phyloP scores from a whole-genome alignment of 2,797 vertebrate genomes.

The Avahi laniger region DNA sequence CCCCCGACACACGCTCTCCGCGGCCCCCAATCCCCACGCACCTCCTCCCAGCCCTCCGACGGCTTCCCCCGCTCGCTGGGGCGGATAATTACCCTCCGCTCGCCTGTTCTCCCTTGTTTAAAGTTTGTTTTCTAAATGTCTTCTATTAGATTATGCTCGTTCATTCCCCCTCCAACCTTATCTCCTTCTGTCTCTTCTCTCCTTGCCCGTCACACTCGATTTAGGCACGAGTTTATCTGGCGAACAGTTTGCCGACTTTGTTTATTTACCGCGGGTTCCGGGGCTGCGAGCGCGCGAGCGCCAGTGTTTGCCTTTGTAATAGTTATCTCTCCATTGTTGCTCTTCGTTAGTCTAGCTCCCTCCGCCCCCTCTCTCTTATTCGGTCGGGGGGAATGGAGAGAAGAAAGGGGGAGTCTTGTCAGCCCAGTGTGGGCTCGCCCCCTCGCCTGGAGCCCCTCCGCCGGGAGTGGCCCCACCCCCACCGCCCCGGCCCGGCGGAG shows the following conservation, averaged over 20 bases:
- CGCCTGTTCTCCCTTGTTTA: conserved; percentile 78
- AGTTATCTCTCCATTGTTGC: conserved; percentile 86
- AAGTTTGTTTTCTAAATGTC: conserved; percentile 82
- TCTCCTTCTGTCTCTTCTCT: conserved; percentile 84
- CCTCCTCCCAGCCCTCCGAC: background rate
- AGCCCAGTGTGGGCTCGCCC: conserved; percentile 77
- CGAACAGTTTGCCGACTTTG: conserved; percentile 85
- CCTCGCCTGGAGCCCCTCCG: conserved; percentile 63
- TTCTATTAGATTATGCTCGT: conserved; percentile 83
- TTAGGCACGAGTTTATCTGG: conserved; percentile 88
- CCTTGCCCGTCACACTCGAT: conserved; percentile 87
- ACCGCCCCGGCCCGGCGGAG: background rate
- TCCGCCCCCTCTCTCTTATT: conserved; percentile 43
- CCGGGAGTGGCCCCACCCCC: conserved; percentile 4
- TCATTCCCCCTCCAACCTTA: conserved; percentile 83
- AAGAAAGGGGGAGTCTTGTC: conserved; percentile 76
- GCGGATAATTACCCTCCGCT: conserved; percentile 69
- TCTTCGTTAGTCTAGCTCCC: conserved; percentile 84
- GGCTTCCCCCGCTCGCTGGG: conserved; percentile 23
- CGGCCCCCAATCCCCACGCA: background rate
- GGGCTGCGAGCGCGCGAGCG: conserved; percentile 82
- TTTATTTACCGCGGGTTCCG: conserved; percentile 86
- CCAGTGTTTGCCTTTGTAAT: conserved; percentile 87
- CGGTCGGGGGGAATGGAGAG: background rate
- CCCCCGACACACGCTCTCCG: rapidly evolving